Base-by-base conservation (phyloP, 2,888 invertebrate species). In the Lamellibrachia satsuma region DNA sequence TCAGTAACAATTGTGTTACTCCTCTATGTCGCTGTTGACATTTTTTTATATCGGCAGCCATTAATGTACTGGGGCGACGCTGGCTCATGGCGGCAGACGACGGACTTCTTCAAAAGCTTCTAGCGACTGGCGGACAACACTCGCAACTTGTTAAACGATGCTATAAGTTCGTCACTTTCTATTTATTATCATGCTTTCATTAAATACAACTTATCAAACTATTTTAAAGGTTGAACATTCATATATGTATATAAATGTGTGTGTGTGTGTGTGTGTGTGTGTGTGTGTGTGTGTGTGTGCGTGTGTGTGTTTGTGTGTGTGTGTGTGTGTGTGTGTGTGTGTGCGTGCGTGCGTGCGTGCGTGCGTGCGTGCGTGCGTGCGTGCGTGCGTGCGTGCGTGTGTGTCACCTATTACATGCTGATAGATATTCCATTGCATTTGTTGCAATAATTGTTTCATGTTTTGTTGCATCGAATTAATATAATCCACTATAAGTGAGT, bases 91-190 rank as follows among this genome's bases (percentile, higher is more conserved):
- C 52, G 52, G n/a, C 91, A 39, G 91, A 91, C 3, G 91, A 91
- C 91, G 91, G 91, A 39, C 91, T 91, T 51, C 57, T 91, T 7
- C 91, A 91, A n/a, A 91, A 52, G 57, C 91, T 91, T 57, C 57
- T 55, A 6, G 57, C 55, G 52, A 91, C 91, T 39, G 91, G 91
- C 27, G 57, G 57, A 52, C 91, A 91, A 91, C 91, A 91, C 22
- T 22, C 52, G 39, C 52, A 51, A 51, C 52, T 91, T 4, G 52
- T 91, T 52, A 6, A 91, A 22, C 52, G 57, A 15, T 75, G 75
- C 22, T 75, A 75, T n/a, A 15, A 75, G 75, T 75, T 75, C 11
- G 22, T 75, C 75, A 11, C 57, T 57, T 57, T 57, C 57, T 57
- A 8, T 57, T 57, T 57, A 57, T 15, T 15, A 11, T 11, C 7